A percentile compares a stretch with the other conserved stretches of the same genome.
Evolutionary conservation across 2,113 vertebrate genomes (phyloP).

Genomic region (Serinus canaria): DNA sequence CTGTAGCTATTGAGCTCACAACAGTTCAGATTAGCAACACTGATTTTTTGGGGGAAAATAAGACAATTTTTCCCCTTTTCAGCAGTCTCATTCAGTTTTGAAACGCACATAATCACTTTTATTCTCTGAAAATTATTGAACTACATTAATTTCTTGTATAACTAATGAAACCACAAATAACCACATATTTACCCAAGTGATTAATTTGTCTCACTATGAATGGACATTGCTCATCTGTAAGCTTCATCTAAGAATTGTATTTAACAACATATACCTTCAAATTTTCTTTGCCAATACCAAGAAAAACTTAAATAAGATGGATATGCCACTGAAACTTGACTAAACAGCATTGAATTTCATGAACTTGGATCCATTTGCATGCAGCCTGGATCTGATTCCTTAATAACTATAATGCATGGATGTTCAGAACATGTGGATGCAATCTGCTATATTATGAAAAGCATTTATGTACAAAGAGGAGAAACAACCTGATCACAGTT

Average conservation of each 20-base stretch:
- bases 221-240: not conserved
- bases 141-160: not conserved
- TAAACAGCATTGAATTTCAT: not conserved
- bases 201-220: not conserved
- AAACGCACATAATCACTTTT: not conserved
- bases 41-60: not conserved
- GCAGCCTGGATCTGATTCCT: not conserved
- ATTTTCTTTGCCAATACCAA: not conserved
- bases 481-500: not conserved
- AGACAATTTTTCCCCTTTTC: not conserved
- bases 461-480: not conserved
- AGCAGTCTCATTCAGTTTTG: not conserved
- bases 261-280: not conserved
- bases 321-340: not conserved
- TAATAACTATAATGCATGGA: not conserved
- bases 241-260: not conserved
- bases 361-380: not conserved
- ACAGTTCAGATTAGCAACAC: not conserved
- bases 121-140: not conserved
- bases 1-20: not conserved
- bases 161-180: not conserved
- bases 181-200: not conserved
- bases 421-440: slow-evolving; percentile 5
- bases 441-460: not conserved
- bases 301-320: not conserved